Evolutionary conservation across 2,113 vertebrate species (phyloP).

Genomic region (Loxodonta africana): DNA sequence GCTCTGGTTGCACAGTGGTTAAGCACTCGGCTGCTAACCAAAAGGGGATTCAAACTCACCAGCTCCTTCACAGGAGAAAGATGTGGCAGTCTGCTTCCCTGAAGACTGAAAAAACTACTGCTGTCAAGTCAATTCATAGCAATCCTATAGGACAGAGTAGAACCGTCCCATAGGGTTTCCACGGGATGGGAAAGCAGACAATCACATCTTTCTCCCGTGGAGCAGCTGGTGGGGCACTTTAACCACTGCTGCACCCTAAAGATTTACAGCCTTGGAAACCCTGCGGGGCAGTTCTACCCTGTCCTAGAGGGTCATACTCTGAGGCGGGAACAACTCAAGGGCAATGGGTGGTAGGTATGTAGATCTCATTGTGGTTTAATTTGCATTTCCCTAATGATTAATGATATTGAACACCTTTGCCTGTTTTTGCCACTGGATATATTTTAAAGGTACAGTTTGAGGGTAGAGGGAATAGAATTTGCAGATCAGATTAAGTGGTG

Average conservation of each 20-base stretch:
- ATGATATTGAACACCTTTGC: neutral
- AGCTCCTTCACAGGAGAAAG: neutral
- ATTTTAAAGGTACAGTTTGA: slow-evolving; percentile 34
- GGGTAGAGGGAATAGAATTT: neutral
- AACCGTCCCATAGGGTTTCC: too few relatives aligned
- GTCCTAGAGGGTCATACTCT: neutral
- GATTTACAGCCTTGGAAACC: neutral
- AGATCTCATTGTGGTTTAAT: neutral
- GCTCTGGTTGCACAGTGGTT: neutral
- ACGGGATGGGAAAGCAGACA: too few relatives aligned
- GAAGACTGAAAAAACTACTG: neutral
- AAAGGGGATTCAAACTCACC: neutral
- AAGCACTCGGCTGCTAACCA: neutral
- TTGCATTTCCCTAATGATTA: neutral
- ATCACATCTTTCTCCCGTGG: too few relatives aligned
- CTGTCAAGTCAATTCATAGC: too few relatives aligned
- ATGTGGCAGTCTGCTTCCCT: neutral
- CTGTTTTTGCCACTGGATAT: neutral
- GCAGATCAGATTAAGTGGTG: neutral
- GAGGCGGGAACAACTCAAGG: neutral
- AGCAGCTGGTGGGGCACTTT: too few relatives aligned
- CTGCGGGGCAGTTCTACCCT: neutral
- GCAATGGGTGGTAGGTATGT: neutral
- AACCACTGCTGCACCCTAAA: too few relatives aligned
- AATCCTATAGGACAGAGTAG: too few relatives aligned